These are phyloP conservation scores for Steatornis caripensis DNA, from an alignment of 2,113 vertebrate genomes.

Conservation along the genomic window DNA sequence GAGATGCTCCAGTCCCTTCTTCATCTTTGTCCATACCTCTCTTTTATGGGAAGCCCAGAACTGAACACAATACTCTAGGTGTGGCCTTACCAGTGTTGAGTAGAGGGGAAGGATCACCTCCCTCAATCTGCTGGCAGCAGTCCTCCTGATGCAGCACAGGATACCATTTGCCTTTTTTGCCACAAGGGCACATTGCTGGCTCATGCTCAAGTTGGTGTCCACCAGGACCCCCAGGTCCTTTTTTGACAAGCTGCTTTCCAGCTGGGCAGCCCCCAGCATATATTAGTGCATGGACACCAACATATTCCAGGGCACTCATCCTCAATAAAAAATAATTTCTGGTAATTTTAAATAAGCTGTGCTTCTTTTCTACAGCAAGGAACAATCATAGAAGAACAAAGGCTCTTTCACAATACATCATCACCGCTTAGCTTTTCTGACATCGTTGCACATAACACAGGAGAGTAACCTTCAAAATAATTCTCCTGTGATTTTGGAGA, in stretches of 20 bases:
- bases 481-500: neutral
- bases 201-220: neutral
- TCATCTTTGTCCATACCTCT: neutral
- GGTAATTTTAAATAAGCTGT: neutral
- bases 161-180: neutral
- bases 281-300: neutral
- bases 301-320: neutral
- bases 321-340: neutral
- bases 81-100: neutral
- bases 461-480: neutral
- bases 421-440: neutral
- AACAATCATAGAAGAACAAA: neutral
- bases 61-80: neutral
- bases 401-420: neutral
- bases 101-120: neutral
- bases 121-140: neutral
- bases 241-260: neutral
- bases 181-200: neutral
- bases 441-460: neutral
- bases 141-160: neutral
- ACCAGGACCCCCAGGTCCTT: neutral
- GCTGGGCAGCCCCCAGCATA: neutral
- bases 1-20: neutral
- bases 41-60: neutral
- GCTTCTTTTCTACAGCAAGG: neutral